A percentile compares a stretch with the other conserved stretches of the same genome.
Evolutionary conservation across 2,888 invertebrate species (phyloP).

Genomic region (Conistra vaccinii): DNA sequence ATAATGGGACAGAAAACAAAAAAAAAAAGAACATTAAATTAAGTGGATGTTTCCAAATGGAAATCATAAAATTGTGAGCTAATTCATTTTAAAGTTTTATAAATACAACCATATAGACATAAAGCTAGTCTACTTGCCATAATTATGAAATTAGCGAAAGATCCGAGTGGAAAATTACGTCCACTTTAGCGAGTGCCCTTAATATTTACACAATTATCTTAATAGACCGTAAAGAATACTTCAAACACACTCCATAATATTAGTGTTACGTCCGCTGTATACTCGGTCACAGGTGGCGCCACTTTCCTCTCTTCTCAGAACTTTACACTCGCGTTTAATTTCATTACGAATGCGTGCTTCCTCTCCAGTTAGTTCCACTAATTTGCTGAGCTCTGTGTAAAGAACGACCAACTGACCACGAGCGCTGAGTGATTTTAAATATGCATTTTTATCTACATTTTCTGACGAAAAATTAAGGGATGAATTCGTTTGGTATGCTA

Average conservation of each 20-base stretch:
- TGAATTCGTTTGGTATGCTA: conserved; percentile 17
- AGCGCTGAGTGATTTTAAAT: conserved; percentile 52
- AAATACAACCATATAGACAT: background rate
- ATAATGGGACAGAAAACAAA: no score
- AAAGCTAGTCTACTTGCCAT: background rate
- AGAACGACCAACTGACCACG: conserved; percentile 44
- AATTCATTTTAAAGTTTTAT: background rate
- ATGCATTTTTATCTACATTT: conserved; percentile 49
- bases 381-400: conserved; percentile 46
- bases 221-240: conserved; percentile 14
- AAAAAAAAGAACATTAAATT: no score
- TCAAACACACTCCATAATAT: conserved; percentile 36
- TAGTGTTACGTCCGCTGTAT: conserved; percentile 23
- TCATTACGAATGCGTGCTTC: conserved; percentile 60
- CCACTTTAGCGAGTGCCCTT: background rate
- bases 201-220: conserved; percentile 5
- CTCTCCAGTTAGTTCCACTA: conserved; percentile 53
- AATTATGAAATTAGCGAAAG: background rate
- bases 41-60: background rate
- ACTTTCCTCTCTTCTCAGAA: conserved; percentile 48
- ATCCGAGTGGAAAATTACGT: background rate
- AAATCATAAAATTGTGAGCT: background rate
- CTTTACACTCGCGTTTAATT: conserved; percentile 55
- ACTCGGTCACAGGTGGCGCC: conserved; percentile 56
- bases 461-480: background rate